Conservation (phyloP, 2,113 vertebrate genomes). For the Burhinus bistriatus region DNA sequence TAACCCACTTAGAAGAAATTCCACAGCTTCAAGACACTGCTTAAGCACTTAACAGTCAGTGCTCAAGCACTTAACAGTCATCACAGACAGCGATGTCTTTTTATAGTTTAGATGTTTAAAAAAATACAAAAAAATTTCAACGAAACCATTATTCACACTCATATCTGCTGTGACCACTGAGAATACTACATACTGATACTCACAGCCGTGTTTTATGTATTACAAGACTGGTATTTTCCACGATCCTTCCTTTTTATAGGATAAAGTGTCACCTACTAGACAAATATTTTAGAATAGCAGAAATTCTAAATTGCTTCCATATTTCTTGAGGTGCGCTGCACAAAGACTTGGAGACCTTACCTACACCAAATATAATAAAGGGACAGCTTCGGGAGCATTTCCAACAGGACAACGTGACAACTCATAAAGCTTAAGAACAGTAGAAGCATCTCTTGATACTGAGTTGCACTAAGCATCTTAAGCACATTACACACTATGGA, state of each 20-base stretch:
- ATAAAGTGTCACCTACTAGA: background rate
- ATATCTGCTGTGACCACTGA: background rate
- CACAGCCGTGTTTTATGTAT: background rate
- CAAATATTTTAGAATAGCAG: background rate
- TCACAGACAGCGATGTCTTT: background rate
- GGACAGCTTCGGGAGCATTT: background rate
- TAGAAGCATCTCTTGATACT: background rate
- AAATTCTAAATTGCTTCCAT: background rate
- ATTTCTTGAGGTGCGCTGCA: background rate
- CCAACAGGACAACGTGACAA: background rate
- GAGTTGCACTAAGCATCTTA: background rate
- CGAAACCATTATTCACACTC: background rate
- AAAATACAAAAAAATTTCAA: background rate
- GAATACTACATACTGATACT: background rate
- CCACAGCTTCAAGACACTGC: background rate
- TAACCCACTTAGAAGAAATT: background rate
- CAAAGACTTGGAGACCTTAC: background rate
- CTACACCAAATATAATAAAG: background rate
- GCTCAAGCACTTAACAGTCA: background rate
- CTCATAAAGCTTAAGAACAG: background rate
- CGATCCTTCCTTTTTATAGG: background rate
- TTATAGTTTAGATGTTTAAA: background rate
- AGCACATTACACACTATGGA: background rate
- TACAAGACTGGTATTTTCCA: background rate
- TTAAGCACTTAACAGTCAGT: background rate